Evolutionary conservation across 2,113 vertebrate species (phyloP).

Genomic region (Gopherus evgoodei): DNA sequence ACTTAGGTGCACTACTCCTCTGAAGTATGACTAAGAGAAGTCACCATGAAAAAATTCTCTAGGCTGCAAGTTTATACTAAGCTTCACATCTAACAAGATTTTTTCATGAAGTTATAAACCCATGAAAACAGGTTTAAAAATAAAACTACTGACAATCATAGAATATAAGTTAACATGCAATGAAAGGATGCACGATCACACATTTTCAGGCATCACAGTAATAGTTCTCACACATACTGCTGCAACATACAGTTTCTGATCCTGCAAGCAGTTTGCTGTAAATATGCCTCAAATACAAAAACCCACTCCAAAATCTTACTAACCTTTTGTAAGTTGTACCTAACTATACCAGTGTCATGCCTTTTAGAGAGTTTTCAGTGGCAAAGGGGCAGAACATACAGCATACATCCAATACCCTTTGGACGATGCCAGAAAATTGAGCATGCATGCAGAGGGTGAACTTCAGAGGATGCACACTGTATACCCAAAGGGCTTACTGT

Average conservation of each 20-base stretch:
- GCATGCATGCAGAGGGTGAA: background rate
- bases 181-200: background rate
- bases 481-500: background rate
- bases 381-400: background rate
- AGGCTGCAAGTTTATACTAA: background rate
- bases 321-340: background rate
- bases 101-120: background rate
- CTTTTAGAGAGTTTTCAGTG: background rate
- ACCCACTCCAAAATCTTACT: background rate
- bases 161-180: background rate
- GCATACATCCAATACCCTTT: constrained; percentile 30
- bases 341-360: background rate
- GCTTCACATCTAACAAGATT: background rate
- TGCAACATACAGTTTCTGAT: background rate
- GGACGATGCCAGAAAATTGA: constrained; percentile 1
- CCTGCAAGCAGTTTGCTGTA: background rate
- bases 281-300: background rate
- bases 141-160: background rate
- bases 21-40: background rate
- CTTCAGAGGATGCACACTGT: background rate
- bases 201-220: background rate
- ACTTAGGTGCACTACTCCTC: background rate
- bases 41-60: background rate
- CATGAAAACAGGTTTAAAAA: background rate
- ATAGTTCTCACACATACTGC: background rate